Conservation (phyloP, 2,113 vertebrate genomes). For the Pithys albifrons region DNA sequence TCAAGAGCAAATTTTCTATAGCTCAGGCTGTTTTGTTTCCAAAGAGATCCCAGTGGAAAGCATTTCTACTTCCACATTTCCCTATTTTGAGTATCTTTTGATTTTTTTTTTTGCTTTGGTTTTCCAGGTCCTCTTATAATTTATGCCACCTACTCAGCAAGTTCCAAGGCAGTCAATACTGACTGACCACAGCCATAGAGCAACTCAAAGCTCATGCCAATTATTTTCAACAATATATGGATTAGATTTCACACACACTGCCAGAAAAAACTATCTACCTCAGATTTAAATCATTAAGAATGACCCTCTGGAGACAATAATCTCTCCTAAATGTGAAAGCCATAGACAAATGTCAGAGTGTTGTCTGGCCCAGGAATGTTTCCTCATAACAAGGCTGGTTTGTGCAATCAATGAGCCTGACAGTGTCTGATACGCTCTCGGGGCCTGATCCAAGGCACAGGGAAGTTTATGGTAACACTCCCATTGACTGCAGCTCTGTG, state of each 20-base stretch:
- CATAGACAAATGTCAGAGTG: slow-evolving; percentile 53
- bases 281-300: slow-evolving; percentile 65
- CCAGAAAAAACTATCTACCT: slow-evolving; percentile 48
- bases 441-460: slow-evolving; percentile 18
- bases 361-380: slow-evolving; percentile 46
- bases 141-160: slow-evolving; percentile 18
- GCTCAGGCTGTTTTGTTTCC: not conserved
- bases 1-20: not conserved
- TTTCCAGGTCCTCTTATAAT: not conserved
- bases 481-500: slow-evolving; percentile 26
- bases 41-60: not conserved
- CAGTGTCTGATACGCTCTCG: slow-evolving; percentile 36
- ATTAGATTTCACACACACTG: slow-evolving; percentile 42
- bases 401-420: slow-evolving; percentile 65
- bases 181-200: slow-evolving; percentile 34
- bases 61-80: slow-evolving; percentile 3
- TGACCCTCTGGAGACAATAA: slow-evolving; percentile 58
- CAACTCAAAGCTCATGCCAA: not conserved
- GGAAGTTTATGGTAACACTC: slow-evolving; percentile 44
- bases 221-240: slow-evolving; percentile 58
- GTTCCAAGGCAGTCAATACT: not conserved
- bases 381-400: slow-evolving; percentile 57
- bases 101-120: not conserved
- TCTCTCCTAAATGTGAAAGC: slow-evolving; percentile 59
- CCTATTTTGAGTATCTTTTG: not conserved